Conservation (phyloP, 2,113 vertebrate species). For the Rhinoptilus africanus region DNA sequence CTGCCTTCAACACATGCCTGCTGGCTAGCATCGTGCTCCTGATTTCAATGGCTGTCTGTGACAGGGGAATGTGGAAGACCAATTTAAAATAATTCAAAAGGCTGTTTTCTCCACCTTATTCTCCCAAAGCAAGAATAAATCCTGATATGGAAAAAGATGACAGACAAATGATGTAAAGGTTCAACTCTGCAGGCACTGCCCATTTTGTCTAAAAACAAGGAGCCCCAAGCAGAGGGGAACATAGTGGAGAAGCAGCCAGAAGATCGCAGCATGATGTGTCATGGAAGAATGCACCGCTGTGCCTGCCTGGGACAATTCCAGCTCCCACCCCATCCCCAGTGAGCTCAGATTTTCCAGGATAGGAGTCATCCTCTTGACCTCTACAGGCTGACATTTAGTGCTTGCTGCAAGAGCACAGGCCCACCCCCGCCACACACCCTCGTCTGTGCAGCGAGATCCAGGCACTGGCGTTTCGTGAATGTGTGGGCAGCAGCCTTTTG, state of each 20-base stretch:
- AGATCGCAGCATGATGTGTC: neutral
- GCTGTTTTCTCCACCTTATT: neutral
- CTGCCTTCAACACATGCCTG: neutral
- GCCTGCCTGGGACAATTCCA: neutral
- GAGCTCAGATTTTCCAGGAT: conserved; percentile 42
- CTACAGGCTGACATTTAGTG: neutral
- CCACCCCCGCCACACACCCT: neutral
- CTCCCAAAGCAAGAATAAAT: neutral
- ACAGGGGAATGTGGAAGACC: neutral
- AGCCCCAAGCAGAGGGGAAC: neutral
- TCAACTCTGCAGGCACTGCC: neutral
- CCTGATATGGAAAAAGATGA: neutral
- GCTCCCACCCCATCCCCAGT: neutral
- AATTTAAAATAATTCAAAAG: neutral
- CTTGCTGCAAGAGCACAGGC: neutral
- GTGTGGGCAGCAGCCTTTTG: neutral
- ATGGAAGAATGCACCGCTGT: neutral
- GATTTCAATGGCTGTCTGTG: neutral
- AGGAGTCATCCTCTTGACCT: neutral
- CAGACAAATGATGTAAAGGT: neutral
- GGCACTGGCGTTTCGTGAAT: neutral
- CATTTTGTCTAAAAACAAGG: neutral
- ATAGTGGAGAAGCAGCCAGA: neutral
- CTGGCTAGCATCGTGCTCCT: neutral
- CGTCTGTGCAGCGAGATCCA: neutral